Percentiles rank a stretch among this genome's conserved stretches.
Evolutionary conservation across 2,888 invertebrate genomes (phyloP).

Genomic region (Heteromyza rotundicornis): DNA sequence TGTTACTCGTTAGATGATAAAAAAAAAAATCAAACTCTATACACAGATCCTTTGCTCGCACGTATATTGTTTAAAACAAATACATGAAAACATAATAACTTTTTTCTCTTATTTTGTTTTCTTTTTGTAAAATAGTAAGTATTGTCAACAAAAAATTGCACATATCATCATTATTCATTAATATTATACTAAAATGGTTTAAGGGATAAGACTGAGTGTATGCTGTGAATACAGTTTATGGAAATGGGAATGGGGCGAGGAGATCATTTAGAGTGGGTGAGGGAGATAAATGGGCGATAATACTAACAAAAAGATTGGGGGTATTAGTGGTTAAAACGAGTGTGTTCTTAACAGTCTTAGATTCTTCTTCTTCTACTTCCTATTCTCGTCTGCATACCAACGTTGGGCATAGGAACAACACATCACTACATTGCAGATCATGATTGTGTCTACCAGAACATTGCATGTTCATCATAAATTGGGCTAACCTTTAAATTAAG

Average conservation of each 20-base stretch:
- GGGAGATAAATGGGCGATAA: neutral
- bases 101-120: conserved; percentile 13
- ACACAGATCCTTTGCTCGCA: neutral
- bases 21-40: neutral
- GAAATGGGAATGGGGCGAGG: no score
- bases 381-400: no score
- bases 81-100: neutral
- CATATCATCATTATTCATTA: conserved; percentile 29
- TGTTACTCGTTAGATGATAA: neutral
- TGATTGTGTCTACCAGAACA: no score
- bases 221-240: neutral
- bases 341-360: conserved; percentile 3
- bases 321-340: neutral
- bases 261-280: neutral
- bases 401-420: neutral
- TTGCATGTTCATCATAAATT: no score
- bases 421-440: no score
- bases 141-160: conserved; percentile 49
- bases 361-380: no score
- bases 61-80: no score
- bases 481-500: neutral
- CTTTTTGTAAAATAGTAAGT: no score
- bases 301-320: neutral
- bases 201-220: neutral
- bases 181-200: neutral